Evolutionary conservation across 1,140 invertebrate species (phyloP), one percentile per base, ranked within the genome.

Genomic region (Diachasmimorpha longicaudata): DNA sequence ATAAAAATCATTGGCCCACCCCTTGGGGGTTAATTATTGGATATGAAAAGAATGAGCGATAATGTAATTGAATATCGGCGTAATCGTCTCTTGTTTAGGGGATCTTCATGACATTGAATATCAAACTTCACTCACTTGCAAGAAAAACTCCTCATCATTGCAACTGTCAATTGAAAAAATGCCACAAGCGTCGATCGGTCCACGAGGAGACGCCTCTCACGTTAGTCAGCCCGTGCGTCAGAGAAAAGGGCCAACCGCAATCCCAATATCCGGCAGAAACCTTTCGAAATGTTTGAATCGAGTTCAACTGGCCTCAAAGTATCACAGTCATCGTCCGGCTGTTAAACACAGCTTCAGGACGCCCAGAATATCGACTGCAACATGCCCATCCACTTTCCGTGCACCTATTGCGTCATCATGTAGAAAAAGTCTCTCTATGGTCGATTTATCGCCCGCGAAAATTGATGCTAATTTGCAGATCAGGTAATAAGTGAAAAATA

Each of bases 381-480:
- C 58, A 63, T 63, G 58, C 14, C 58, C 58, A 63, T 63, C 58
- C 4, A 63, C 58, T 70, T 31, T 48, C 79, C 70, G 0, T 78
- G 39, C 74, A 48, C 44, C 72, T 70, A 78, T 74, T 8, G 67
- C 77, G 2, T 72, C 79, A 11, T 70, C 77, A 14, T 78, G 66
- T 55, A 81, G 82, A 58, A 87, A 85, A 74, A 89, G 87, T 63
- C 25, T 85, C 6, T 89, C 87, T 10, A 82, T 89, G 81, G 81
- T 83, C 36, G 82, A 89, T 44, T 74, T 88, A 9, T 80, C 85
- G 0, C 80, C 82, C 0, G 44, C 52, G 23, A 55, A 63, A 13
- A 74, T 73, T 37, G 77, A 81, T 23, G 21, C 63, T 1, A 82
- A 81, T 14, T 68, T 63, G n/a, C 76, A 81, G 36, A 55, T 79